phyloP scores from a whole-genome alignment of 2,888 invertebrate genomes.

The Macropis europaea region DNA sequence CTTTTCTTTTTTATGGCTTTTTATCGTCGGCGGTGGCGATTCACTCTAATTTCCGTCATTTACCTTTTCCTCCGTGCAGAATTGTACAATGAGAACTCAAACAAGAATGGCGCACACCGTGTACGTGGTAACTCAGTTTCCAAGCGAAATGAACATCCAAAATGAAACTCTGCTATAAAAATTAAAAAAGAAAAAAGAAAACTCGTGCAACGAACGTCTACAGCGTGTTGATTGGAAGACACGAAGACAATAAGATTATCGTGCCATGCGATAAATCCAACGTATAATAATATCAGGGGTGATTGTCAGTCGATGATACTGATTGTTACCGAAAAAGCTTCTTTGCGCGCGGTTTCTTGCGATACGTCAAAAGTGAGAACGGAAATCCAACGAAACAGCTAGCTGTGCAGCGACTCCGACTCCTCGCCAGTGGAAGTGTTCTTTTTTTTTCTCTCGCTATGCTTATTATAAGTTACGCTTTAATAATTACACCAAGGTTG shows the following conservation, averaged over 20 bases:
- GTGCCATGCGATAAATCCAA: conserved; percentile 29
- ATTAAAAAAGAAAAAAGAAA: conserved; percentile 4
- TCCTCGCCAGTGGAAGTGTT: conserved; percentile 56
- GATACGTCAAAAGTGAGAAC: no score
- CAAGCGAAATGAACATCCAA: conserved; percentile 28
- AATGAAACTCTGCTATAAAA: conserved; percentile 18
- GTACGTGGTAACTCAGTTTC: no score
- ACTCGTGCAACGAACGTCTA: conserved; percentile 30
- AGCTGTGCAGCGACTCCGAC: conserved; percentile 51
- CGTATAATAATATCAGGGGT: conserved; percentile 42
- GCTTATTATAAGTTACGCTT: conserved; percentile 59
- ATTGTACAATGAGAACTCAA: neutral
- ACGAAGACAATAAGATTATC: conserved; percentile 63
- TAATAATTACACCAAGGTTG: conserved; percentile 52
- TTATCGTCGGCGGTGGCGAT: conserved; percentile 65
- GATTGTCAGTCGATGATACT: conserved; percentile 59
- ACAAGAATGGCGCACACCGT: no score
- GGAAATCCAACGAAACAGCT: no score
- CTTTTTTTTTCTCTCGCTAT: conserved; percentile 46
- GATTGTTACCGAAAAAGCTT: conserved; percentile 23
- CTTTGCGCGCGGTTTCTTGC: no score
- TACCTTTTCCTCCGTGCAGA: neutral
- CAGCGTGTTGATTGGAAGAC: conserved; percentile 63
- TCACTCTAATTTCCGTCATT: conserved; percentile 13
- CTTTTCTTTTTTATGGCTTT: conserved; percentile 61